Conservation (phyloP, 2,888 invertebrate genomes). For the Coelogynopora nodosa region DNA sequence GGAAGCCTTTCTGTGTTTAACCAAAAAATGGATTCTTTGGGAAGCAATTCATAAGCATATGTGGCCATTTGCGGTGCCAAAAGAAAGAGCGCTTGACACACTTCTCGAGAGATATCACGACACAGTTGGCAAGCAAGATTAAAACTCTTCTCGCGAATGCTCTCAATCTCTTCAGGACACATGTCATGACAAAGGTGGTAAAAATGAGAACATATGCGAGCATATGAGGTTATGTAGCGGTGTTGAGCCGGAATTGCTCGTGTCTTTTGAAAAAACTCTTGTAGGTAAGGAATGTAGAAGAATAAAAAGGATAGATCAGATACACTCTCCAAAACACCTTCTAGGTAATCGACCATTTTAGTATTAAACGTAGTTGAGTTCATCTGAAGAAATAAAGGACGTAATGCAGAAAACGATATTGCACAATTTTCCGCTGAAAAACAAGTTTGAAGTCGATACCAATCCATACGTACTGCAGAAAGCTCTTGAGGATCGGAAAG, state of each 20-base stretch:
- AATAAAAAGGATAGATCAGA: constrained; percentile 96
- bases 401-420: constrained; percentile 68
- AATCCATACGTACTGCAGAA: constrained; percentile 86
- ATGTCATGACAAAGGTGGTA: constrained; percentile 94
- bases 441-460: constrained; percentile 81
- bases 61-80: not conserved
- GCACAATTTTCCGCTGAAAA: constrained; percentile 62
- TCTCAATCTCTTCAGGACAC: constrained; percentile 80
- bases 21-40: not conserved
- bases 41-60: not conserved
- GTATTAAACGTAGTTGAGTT: constrained; percentile 95
- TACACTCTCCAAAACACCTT: constrained; percentile 90
- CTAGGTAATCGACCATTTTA: constrained; percentile 93
- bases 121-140: not conserved
- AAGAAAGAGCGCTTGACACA: not conserved
- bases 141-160: not conserved
- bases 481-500: constrained; percentile 68
- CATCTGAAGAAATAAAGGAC: constrained; percentile 81
- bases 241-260: constrained; percentile 92
- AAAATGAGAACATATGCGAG: constrained; percentile 93
- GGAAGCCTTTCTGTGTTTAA: not conserved
- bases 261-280: constrained; percentile 96
- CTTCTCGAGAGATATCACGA: not conserved
- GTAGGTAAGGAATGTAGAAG: constrained; percentile 77
- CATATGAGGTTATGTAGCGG: constrained; percentile 93